Conservation (phyloP, 2,888 invertebrate genomes). For the Cactoblastis cactorum region DNA sequence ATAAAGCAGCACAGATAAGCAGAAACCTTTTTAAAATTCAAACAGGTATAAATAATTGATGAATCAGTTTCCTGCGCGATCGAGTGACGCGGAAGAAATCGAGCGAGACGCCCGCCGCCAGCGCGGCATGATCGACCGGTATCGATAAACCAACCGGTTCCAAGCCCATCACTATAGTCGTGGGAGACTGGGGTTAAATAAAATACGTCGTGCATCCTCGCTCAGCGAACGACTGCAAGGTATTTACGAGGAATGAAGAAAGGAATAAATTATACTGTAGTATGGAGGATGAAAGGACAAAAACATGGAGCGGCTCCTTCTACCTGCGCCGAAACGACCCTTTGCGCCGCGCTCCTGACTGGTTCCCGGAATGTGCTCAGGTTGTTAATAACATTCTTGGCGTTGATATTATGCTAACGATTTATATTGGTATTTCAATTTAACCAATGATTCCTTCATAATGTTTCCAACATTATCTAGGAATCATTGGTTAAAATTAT, state of each 20-base stretch:
- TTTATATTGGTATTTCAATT: slow-evolving; percentile 32
- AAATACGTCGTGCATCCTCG: slow-evolving; percentile 28
- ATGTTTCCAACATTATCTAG: neutral
- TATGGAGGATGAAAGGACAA: slow-evolving; percentile 45
- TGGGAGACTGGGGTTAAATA: slow-evolving; percentile 49
- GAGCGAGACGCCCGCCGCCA: slow-evolving; percentile 43
- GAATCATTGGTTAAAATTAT: neutral
- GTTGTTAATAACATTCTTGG: slow-evolving; percentile 37
- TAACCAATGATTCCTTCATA: neutral
- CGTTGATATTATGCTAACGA: slow-evolving; percentile 28
- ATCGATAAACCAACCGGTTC: slow-evolving; percentile 51
- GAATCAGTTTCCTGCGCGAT: slow-evolving; percentile 42
- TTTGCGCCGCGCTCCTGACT: slow-evolving; percentile 40
- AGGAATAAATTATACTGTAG: slow-evolving; percentile 43
- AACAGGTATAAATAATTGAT: slow-evolving; percentile 59
- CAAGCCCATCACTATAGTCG: slow-evolving; percentile 41
- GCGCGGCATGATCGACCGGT: slow-evolving; percentile 40
- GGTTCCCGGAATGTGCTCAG: slow-evolving; percentile 41
- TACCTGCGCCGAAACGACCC: slow-evolving; percentile 43
- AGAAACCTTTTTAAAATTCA: slow-evolving; percentile 47
- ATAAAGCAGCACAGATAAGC: slow-evolving; percentile 31
- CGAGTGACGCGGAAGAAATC: slow-evolving; percentile 56
- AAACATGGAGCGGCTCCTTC: slow-evolving; percentile 38
- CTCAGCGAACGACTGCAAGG: slow-evolving; percentile 29
- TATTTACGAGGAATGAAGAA: slow-evolving; percentile 41